Conservation (phyloP, 2,797 vertebrate genomes). For the Anguilla pacifica region DNA sequence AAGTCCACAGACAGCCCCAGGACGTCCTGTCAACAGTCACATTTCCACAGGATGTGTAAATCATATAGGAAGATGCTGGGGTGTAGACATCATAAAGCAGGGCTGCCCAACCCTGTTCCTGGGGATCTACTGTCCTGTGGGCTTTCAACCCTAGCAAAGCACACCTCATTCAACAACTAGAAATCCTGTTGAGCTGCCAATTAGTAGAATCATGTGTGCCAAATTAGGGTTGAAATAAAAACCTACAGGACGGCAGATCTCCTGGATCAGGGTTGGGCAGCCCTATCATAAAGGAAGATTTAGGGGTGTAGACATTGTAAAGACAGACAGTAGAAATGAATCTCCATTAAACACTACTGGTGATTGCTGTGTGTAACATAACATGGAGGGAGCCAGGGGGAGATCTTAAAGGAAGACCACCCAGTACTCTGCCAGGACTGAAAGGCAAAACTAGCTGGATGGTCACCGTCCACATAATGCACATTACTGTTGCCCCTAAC, state of each 20-base stretch:
- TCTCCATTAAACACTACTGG: neutral
- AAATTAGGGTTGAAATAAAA: too few species aligned
- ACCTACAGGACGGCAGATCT: too few species aligned
- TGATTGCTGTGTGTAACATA: neutral
- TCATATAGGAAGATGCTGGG: neutral
- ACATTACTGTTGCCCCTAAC: neutral
- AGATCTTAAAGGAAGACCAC: neutral
- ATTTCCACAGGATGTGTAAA: neutral
- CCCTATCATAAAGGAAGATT: neutral
- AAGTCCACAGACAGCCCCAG: slow-evolving; percentile 4
- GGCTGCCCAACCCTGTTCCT: too few species aligned
- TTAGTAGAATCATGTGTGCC: too few species aligned
- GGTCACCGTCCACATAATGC: neutral
- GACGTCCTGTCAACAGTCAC: neutral
- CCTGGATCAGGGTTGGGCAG: too few species aligned
- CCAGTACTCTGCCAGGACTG: neutral
- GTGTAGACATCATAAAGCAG: neutral
- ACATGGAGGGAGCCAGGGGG: neutral
- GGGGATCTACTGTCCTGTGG: too few species aligned
- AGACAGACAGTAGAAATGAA: neutral
- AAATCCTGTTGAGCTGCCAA: too few species aligned
- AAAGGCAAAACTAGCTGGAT: neutral
- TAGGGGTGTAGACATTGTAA: neutral
- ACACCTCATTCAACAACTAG: too few species aligned
- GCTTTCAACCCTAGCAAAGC: too few species aligned